Percentiles rank a stretch among this genome's conserved stretches.
Evolutionary conservation across 2,797 vertebrate genomes (phyloP).

Genomic region (Gambusia yucatana): DNA sequence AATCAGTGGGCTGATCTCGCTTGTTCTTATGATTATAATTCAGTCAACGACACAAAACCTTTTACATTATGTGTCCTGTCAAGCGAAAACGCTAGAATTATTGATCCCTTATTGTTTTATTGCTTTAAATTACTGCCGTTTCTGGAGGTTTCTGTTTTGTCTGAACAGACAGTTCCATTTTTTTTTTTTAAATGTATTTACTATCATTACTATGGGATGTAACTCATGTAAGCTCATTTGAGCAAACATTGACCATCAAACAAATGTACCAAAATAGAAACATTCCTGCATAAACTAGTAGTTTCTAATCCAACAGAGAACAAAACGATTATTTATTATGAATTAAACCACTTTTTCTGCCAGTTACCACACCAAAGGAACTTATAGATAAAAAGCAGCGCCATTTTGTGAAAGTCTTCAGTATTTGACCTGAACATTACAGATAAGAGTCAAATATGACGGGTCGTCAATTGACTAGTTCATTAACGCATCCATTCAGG

Average conservation of each 20-base stretch:
- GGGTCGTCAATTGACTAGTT: background rate
- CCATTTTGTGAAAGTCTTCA: background rate
- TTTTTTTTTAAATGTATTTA: background rate
- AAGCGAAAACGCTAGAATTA: background rate
- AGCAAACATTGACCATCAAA: background rate
- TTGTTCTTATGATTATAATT: background rate
- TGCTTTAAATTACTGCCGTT: background rate
- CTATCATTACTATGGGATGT: background rate
- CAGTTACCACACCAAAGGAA: background rate
- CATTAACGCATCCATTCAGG: background rate
- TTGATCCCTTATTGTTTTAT: background rate
- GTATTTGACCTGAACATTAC: background rate
- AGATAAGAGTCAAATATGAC: background rate
- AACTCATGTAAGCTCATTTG: background rate
- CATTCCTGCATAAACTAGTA: background rate
- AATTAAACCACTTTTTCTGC: background rate
- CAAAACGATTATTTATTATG: background rate
- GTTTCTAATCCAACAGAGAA: background rate
- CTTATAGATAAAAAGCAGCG: no score
- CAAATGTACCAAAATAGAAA: background rate
- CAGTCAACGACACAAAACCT: background rate
- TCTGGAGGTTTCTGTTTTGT: background rate
- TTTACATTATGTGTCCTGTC: background rate
- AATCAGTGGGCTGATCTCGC: background rate
- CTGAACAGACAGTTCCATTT: background rate